These are phyloP conservation scores for Otus scops DNA, from an alignment of 2,797 vertebrate species.

Conservation along the genomic window DNA sequence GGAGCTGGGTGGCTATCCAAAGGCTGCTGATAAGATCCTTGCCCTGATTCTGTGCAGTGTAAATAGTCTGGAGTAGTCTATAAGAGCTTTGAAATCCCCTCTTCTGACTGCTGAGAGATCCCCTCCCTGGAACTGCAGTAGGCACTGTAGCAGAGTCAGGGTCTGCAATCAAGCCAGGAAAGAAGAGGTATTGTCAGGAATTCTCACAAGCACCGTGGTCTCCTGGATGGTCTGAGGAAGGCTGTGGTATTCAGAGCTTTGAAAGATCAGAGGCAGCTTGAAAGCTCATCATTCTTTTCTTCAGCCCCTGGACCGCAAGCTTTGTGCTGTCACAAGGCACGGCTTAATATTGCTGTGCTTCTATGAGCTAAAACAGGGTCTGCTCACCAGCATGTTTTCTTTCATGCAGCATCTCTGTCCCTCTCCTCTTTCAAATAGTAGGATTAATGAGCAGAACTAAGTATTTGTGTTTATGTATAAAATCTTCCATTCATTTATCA, in stretches of 20 bases:
- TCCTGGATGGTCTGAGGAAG: neutral
- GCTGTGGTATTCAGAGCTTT: neutral
- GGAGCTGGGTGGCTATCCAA: fast-evolving
- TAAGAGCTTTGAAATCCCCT: neutral
- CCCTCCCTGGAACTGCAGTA: neutral
- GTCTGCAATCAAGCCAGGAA: neutral
- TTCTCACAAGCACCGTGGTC: neutral
- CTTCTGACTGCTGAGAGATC: neutral
- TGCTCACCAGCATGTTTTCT: fast-evolving
- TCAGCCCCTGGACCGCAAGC: neutral
- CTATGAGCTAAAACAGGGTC: neutral
- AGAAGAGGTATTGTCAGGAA: neutral
- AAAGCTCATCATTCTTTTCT: neutral
- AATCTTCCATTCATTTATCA: neutral
- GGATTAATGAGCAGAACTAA: neutral
- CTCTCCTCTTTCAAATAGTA: neutral
- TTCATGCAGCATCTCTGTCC: neutral
- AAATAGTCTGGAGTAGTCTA: neutral
- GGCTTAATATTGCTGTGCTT: neutral
- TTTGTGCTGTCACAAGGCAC: neutral
- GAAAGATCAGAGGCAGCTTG: neutral
- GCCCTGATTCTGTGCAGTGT: neutral
- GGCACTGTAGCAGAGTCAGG: neutral
- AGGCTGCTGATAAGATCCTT: neutral
- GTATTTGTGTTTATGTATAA: neutral